Evolutionary conservation across 1,140 invertebrate genomes (phyloP).

Genomic region (Penaeus vannamei): DNA sequence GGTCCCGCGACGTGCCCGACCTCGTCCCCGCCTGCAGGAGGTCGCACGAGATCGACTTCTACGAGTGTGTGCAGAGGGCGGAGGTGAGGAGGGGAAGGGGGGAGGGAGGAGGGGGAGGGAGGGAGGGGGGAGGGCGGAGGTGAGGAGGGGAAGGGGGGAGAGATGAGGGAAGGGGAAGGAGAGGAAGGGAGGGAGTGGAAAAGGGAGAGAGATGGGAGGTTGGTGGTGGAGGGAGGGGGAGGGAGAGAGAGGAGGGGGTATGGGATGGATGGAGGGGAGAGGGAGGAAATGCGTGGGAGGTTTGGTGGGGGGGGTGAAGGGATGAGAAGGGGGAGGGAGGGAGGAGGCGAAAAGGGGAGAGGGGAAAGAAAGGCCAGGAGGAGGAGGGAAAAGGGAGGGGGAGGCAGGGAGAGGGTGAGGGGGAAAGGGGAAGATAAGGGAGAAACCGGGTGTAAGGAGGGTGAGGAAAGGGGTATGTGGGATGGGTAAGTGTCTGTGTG

Average conservation of each 20-base stretch:
- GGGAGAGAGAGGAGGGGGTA: too few relatives aligned
- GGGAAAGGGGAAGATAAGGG: slow-evolving; percentile 22
- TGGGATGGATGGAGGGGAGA: too few relatives aligned
- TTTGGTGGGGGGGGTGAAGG: too few relatives aligned
- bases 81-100: neutral
- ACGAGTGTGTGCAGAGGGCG: slow-evolving; percentile 40
- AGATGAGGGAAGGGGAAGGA: too few relatives aligned
- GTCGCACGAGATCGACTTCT: slow-evolving; percentile 58
- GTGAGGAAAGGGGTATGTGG: too few relatives aligned
- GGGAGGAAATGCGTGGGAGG: too few relatives aligned
- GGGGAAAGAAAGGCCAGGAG: neutral
- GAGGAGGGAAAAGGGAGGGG: slow-evolving; percentile 4
- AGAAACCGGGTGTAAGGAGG: too few relatives aligned
- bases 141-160: too few relatives aligned
- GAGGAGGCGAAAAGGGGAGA: neutral
- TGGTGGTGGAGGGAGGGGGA: too few relatives aligned
- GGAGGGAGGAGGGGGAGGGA: neutral
- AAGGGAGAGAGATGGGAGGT: too few relatives aligned
- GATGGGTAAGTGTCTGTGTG: too few relatives aligned
- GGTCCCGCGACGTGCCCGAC: neutral
- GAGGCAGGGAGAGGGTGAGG: neutral
- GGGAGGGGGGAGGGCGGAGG: neutral
- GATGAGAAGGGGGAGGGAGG: neutral
- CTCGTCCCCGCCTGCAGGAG: slow-evolving; percentile 42
- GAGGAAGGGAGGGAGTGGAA: too few relatives aligned